Conservation (phyloP, 2,113 vertebrate genomes). For the Morone saxatilis region DNA sequence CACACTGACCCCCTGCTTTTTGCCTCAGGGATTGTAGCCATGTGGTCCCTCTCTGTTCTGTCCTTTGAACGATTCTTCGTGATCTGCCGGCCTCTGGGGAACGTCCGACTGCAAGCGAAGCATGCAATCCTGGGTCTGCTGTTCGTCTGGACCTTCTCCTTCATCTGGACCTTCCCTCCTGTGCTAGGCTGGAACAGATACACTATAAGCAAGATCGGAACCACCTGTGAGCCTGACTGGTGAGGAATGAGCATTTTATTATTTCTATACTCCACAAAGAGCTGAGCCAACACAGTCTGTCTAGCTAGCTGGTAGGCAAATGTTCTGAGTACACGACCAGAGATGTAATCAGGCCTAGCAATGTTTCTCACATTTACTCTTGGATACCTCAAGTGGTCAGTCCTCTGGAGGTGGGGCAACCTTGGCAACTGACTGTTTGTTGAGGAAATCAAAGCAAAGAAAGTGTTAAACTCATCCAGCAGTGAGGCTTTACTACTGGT, state of each 20-base stretch:
- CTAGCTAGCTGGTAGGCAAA: neutral
- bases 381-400: too few relatives aligned
- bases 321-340: neutral
- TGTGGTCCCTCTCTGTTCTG: conserved; percentile 92
- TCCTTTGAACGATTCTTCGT: conserved; percentile 90
- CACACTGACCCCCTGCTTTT: conserved; percentile 34
- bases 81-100: conserved; percentile 88
- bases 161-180: conserved; percentile 92
- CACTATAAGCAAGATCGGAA: conserved; percentile 92
- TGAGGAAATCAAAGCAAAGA: too few relatives aligned
- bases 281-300: neutral
- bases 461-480: too few relatives aligned
- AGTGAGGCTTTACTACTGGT: too few relatives aligned
- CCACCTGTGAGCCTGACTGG: conserved; percentile 95
- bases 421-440: too few relatives aligned
- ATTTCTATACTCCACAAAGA: neutral
- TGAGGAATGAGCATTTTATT: conserved; percentile 74
- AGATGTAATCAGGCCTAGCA: neutral
- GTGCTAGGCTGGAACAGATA: conserved; percentile 93
- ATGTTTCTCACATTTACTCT: neutral
- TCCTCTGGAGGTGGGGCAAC: too few relatives aligned
- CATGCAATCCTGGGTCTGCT: conserved; percentile 87
- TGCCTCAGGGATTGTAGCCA: conserved; percentile 88
- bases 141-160: conserved; percentile 92
- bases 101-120: conserved; percentile 79